Evolutionary conservation across 2,113 vertebrate genomes (phyloP).

Genomic region (Cyprinodon tularosa): DNA sequence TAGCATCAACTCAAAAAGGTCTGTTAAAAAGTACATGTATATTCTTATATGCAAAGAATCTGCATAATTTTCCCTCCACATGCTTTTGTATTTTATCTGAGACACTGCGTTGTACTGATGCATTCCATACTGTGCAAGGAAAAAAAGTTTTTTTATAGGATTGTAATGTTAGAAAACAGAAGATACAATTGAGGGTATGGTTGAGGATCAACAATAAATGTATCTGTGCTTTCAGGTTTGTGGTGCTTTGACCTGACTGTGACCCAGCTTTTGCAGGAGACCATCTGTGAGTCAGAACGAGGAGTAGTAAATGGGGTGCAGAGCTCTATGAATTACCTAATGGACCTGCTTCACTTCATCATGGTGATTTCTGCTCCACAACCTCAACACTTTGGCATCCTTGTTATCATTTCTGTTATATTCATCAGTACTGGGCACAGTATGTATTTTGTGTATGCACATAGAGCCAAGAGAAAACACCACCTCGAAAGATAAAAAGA

Average conservation of each 20-base stretch:
- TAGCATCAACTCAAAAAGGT: too few species aligned
- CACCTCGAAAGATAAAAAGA: conserved; percentile 59
- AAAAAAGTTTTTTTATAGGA: neutral
- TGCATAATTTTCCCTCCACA: too few species aligned
- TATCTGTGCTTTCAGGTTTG: conserved; percentile 72
- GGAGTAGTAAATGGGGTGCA: conserved; percentile 82
- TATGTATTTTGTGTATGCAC: conserved; percentile 81
- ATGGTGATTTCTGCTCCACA: conserved; percentile 78
- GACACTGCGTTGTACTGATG: too few species aligned
- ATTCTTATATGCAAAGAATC: too few species aligned
- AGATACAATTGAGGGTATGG: too few species aligned
- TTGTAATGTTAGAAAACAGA: neutral
- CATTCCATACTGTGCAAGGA: too few species aligned
- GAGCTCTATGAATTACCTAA: conserved; percentile 85
- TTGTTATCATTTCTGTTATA: conserved; percentile 81
- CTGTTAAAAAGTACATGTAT: too few species aligned
- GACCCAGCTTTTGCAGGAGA: conserved; percentile 82
- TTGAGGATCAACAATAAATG: neutral
- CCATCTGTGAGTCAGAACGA: conserved; percentile 80
- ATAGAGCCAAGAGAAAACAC: conserved; percentile 78
- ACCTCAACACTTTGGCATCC: conserved; percentile 77
- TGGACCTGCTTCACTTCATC: conserved; percentile 82
- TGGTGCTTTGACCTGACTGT: conserved; percentile 82
- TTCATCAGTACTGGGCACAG: conserved; percentile 82
- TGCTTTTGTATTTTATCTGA: too few species aligned